Conservation (phyloP, 2,888 invertebrate genomes). For the Prenolepis imparis region DNA sequence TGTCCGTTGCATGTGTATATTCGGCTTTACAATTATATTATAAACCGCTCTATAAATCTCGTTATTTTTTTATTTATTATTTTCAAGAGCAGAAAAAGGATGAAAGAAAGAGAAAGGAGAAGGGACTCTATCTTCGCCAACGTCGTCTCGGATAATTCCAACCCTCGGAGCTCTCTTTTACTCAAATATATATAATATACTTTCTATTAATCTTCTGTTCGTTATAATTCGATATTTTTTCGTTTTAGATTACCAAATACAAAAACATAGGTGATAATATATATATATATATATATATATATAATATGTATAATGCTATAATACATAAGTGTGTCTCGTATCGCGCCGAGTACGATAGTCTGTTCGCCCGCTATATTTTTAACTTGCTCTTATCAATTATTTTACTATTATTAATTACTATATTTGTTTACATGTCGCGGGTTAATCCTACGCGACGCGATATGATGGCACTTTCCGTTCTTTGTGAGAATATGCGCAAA, state of each 20-base stretch:
- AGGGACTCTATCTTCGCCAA: slow-evolving; percentile 21
- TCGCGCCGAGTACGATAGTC: slow-evolving; percentile 74
- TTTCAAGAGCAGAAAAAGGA: neutral
- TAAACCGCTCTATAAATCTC: slow-evolving; percentile 31
- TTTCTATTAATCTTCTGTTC: slow-evolving; percentile 84
- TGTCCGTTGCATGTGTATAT: slow-evolving; percentile 23
- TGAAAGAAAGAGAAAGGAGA: slow-evolving; percentile 13
- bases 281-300: slow-evolving; percentile 76
- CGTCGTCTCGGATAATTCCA: slow-evolving; percentile 79
- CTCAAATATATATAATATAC: slow-evolving; percentile 85
- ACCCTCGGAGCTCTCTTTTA: slow-evolving; percentile 84
- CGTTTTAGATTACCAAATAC: slow-evolving; percentile 85
- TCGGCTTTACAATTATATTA: slow-evolving; percentile 72
- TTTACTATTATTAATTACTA: slow-evolving; percentile 56
- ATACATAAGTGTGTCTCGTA: slow-evolving; percentile 82
- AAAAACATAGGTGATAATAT: slow-evolving; percentile 84
- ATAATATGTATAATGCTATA: slow-evolving; percentile 83
- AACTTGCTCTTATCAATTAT: slow-evolving; percentile 45
- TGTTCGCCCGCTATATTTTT: slow-evolving; percentile 9
- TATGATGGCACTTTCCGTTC: slow-evolving; percentile 75
- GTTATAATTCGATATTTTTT: slow-evolving; percentile 83
- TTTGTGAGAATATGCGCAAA: slow-evolving; percentile 79
- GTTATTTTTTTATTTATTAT: slow-evolving; percentile 21
- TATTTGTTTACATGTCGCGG: slow-evolving; percentile 54
- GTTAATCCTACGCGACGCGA: slow-evolving; percentile 80